These are phyloP conservation scores for Malurus splendens DNA, from an alignment of 2,797 vertebrate species.

Conservation along the genomic window DNA sequence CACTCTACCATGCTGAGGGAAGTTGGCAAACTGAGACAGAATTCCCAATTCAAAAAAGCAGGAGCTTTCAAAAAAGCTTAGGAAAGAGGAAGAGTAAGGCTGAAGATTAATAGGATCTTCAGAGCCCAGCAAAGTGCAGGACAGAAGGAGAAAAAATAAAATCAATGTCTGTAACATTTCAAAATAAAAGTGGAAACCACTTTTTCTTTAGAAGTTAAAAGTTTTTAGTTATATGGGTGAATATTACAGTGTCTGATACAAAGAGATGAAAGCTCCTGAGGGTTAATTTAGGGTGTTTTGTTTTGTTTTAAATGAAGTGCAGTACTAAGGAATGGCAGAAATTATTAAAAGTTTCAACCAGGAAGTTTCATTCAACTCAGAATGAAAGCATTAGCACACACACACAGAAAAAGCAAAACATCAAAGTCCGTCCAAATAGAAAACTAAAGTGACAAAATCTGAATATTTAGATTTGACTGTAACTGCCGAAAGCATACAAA, in stretches of 20 bases:
- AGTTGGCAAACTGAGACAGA: background rate
- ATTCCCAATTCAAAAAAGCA: background rate
- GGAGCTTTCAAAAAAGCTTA: background rate
- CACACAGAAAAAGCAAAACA: background rate
- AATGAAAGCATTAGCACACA: background rate
- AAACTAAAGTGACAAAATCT: background rate
- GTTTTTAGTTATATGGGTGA: background rate
- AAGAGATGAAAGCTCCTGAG: background rate
- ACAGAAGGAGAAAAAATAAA: background rate
- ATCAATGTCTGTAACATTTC: fast-evolving
- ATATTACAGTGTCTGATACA: background rate
- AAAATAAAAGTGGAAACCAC: background rate
- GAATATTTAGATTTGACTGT: background rate
- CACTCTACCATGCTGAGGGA: background rate
- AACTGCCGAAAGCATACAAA: background rate
- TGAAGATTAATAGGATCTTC: background rate
- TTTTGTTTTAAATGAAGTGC: background rate
- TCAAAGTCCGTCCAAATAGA: background rate
- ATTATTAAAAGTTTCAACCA: background rate
- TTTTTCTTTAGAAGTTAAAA: background rate
- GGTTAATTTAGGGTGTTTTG: background rate
- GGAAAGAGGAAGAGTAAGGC: background rate
- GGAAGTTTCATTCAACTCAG: background rate
- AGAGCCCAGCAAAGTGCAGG: background rate
- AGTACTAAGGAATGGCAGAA: background rate